These are phyloP conservation scores for Nestor notabilis DNA, from an alignment of 2,113 vertebrate genomes.

Conservation along the genomic window DNA sequence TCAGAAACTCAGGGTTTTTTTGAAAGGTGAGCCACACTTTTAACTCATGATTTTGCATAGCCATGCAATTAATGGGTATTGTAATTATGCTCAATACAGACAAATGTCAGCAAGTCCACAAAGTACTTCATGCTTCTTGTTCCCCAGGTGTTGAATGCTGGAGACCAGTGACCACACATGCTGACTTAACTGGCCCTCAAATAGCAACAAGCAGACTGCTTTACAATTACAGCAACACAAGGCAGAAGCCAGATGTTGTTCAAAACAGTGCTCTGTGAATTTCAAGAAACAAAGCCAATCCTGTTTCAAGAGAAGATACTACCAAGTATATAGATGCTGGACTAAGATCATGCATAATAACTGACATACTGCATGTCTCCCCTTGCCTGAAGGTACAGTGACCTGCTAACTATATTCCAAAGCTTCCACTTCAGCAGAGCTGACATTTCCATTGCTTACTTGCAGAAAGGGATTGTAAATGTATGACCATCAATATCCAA, in stretches of 20 bases:
- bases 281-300: background rate
- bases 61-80: background rate
- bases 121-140: background rate
- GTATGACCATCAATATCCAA: background rate
- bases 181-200: background rate
- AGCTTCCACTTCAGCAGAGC: background rate
- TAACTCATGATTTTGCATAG: background rate
- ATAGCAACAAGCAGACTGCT: background rate
- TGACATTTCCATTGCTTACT: background rate
- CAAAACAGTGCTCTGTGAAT: rapidly evolving
- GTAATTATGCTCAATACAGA: background rate
- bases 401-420: background rate
- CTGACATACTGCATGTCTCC: background rate
- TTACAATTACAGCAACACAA: background rate
- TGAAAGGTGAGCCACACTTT: background rate
- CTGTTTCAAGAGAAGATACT: background rate
- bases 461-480: background rate
- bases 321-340: background rate
- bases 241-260: background rate
- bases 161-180: background rate
- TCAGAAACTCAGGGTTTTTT: background rate
- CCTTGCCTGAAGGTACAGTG: background rate
- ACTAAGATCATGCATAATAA: background rate
- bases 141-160: background rate
- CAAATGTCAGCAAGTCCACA: background rate